Conservation (phyloP, 2,888 invertebrate species). For the Andrena haemorrhoa region DNA sequence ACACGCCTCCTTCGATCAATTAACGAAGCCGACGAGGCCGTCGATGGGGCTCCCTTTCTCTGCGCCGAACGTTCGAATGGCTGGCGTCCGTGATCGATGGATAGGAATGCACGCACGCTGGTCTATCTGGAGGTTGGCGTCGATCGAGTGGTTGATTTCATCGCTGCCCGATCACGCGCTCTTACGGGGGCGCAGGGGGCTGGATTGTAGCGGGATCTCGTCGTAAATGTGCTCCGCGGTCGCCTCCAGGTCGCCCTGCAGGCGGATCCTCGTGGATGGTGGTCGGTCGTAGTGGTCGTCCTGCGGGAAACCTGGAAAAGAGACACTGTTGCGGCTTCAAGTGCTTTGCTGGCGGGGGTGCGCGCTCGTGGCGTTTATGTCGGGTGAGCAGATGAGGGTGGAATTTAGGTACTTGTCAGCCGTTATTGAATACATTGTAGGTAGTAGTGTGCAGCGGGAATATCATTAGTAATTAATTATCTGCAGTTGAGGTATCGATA, state of each 20-base stretch:
- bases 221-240: slow-evolving; percentile 88
- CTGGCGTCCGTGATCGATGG: not conserved
- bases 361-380: no score
- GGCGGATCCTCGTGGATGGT: slow-evolving; percentile 70
- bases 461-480: no score
- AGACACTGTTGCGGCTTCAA: not conserved
- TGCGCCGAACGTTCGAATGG: not conserved
- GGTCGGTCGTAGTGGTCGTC: slow-evolving; percentile 88
- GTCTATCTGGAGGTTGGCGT: not conserved
- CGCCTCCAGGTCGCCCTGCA: slow-evolving; percentile 78
- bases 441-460: no score
- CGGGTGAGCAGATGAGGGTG: no score
- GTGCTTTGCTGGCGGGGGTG: not conserved
- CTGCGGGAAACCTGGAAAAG: slow-evolving; percentile 84
- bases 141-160: not conserved
- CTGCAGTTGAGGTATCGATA: no score
- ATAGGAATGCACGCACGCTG: no score
- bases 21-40: slow-evolving; percentile 1
- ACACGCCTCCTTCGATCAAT: slow-evolving; percentile 1
- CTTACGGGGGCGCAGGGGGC: slow-evolving; percentile 34
- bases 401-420: no score
- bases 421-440: no score
- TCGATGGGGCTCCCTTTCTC: not conserved
- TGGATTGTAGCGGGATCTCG: slow-evolving; percentile 86
- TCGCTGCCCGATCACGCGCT: slow-evolving; percentile 44